These are phyloP conservation scores for Aurelia sp. DNA, from an alignment of 30 jellyfish, hydroid and myxozoan genomes.

Conservation along the genomic window DNA sequence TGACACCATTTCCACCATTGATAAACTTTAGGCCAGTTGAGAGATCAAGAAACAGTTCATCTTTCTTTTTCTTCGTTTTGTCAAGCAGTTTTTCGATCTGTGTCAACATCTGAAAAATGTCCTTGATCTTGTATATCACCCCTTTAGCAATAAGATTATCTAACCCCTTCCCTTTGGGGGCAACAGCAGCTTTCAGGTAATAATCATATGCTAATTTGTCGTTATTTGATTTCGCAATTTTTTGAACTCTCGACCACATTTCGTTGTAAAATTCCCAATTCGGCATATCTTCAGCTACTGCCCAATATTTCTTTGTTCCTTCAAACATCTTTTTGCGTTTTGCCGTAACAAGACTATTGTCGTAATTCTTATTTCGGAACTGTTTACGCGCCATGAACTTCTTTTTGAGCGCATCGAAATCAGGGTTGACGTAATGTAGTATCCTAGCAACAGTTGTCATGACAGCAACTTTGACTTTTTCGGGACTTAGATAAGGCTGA, in stretches of 20 bases:
- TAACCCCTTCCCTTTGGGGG: conserved; percentile 21
- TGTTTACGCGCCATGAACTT: conserved; percentile 42
- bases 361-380: conserved; percentile 33
- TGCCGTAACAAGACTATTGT: conserved; percentile 12
- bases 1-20: conserved; percentile 27
- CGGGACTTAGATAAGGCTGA: conserved; percentile 49
- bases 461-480: conserved; percentile 44
- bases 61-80: conserved; percentile 20
- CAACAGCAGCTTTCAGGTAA: conserved; percentile 42
- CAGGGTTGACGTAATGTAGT: conserved; percentile 69
- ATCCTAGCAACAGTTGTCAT: conserved; percentile 33
- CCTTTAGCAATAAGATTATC: conserved; percentile 26
- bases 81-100: conserved; percentile 24
- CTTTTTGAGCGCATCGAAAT: conserved; percentile 51
- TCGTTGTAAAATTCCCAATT: conserved; percentile 41
- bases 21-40: conserved; percentile 29
- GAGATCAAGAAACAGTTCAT: conserved; percentile 5
- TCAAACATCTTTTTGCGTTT: conserved; percentile 8
- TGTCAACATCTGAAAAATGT: conserved; percentile 27
- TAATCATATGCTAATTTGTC: conserved; percentile 18
- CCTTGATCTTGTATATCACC: conserved; percentile 31
- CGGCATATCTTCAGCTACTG: conserved; percentile 46
- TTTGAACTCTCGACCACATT: conserved; percentile 55
- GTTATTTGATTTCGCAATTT: background rate
- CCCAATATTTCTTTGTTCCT: conserved; percentile 28